A percentile compares a stretch with the other conserved stretches of the same genome.
Evolutionary conservation across 2,888 invertebrate species (phyloP).

Genomic region (Melanotus villosus): DNA sequence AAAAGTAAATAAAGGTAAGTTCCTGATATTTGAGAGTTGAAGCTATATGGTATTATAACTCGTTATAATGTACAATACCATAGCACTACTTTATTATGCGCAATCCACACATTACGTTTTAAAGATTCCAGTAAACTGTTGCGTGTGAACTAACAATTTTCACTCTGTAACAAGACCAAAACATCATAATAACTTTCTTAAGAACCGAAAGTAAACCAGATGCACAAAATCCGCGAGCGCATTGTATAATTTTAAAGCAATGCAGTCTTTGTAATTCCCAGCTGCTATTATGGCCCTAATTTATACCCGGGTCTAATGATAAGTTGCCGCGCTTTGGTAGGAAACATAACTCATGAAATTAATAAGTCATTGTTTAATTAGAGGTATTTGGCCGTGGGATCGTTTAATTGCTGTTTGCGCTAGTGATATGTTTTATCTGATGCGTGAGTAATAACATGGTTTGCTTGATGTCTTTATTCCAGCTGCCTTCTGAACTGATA

Average conservation of each 20-base stretch:
- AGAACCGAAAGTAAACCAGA: slow-evolving; percentile 20
- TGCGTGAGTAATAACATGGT: slow-evolving; percentile 48
- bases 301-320: slow-evolving; percentile 46
- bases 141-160: too few relatives aligned
- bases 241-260: slow-evolving; percentile 39
- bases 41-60: too few relatives aligned
- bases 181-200: not conserved
- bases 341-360: slow-evolving; percentile 50
- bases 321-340: slow-evolving; percentile 47
- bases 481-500: slow-evolving; percentile 44
- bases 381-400: slow-evolving; percentile 50
- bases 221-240: slow-evolving; percentile 26
- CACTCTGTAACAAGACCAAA: too few relatives aligned
- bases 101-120: too few relatives aligned
- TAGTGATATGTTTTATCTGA: slow-evolving; percentile 49
- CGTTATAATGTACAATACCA: too few relatives aligned
- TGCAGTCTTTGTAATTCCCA: slow-evolving; percentile 40
- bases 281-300: slow-evolving; percentile 41
- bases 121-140: too few relatives aligned
- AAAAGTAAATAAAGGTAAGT: too few relatives aligned
- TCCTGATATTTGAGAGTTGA: too few relatives aligned
- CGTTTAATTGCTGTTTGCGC: slow-evolving; percentile 48
- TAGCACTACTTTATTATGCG: too few relatives aligned
- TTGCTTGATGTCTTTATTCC: slow-evolving; percentile 42
- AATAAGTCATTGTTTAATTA: slow-evolving; percentile 50